A percentile compares a stretch with the other conserved stretches of the same genome.
Evolutionary conservation across 2,888 invertebrate species (phyloP).

Genomic region (Chalcosyrphus nemorum): DNA sequence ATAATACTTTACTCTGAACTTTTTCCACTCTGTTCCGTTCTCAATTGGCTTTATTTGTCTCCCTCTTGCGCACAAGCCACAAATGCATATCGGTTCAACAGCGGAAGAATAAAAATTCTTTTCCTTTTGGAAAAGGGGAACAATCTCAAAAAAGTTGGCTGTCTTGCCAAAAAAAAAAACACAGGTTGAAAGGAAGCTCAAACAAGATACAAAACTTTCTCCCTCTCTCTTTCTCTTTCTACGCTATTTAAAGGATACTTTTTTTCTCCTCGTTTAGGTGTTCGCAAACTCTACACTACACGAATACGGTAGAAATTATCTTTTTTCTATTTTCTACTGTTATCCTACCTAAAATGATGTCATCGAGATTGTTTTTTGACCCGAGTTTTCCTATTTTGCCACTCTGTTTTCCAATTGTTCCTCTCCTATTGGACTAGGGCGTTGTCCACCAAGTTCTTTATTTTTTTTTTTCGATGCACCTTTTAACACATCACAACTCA

Average conservation of each 20-base stretch:
- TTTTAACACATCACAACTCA: conserved; percentile 16
- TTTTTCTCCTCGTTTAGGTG: neutral
- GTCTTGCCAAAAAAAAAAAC: neutral
- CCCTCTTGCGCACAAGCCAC: neutral
- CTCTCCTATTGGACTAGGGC: conserved; percentile 53
- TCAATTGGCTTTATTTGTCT: neutral
- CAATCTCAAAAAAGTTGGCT: neutral
- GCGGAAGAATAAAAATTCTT: neutral
- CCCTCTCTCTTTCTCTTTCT: neutral
- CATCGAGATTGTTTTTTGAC: conserved; percentile 31
- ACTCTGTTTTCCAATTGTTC: conserved; percentile 41
- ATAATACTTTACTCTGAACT: conserved; percentile 58
- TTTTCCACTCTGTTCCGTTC: conserved; percentile 16
- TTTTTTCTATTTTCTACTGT: neutral
- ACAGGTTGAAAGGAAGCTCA: neutral
- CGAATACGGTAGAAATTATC: neutral
- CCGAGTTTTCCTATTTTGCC: conserved; percentile 16
- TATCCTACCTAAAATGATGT: conserved; percentile 56
- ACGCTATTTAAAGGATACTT: neutral
- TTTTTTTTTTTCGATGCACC: conserved; percentile 8
- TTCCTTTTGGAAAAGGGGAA: neutral
- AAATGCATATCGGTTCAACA: neutral
- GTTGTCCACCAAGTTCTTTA: conserved; percentile 41
- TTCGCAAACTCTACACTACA: neutral
- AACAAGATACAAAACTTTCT: neutral